A percentile compares a stretch with the other conserved stretches of the same genome.
Conservation (phyloP, 1,140 invertebrate species). For the Babylonia areolata region DNA sequence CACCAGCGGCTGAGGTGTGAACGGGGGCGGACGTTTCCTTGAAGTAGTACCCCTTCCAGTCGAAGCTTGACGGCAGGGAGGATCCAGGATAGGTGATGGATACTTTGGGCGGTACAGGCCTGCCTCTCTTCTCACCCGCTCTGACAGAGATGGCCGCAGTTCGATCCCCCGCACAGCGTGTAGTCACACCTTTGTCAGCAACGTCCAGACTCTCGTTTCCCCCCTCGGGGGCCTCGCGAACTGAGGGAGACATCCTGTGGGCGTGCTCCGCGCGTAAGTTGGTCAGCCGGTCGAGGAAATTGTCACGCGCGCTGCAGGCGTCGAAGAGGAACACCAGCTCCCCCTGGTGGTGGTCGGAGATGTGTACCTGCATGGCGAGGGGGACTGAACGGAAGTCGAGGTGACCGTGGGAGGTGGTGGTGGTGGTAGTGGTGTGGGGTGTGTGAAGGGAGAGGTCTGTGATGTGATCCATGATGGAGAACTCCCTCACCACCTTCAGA, state of each 20-base stretch:
- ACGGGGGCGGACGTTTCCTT: conserved; percentile 45
- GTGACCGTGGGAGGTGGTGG: not conserved
- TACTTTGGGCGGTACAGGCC: not conserved
- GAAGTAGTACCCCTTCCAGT: conserved; percentile 46
- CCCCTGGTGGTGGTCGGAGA: not conserved
- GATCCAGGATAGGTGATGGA: conserved; percentile 4
- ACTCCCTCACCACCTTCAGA: conserved; percentile 60
- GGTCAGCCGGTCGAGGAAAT: conserved; percentile 65
- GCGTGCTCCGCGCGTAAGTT: conserved; percentile 66
- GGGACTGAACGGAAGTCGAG: not conserved
- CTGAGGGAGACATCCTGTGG: conserved; percentile 62
- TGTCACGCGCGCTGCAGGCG: conserved; percentile 56
- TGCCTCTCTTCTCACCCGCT: not conserved
- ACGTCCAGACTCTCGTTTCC: conserved; percentile 64
- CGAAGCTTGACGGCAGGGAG: conserved; percentile 50
- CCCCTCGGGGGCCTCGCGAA: conserved; percentile 69
- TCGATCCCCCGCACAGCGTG: not conserved
- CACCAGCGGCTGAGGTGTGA: not conserved
- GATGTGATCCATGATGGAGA: conserved; percentile 67
- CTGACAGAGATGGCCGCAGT: not conserved
- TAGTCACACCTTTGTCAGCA: conserved; percentile 18
- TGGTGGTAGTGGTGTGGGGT: too few relatives aligned
- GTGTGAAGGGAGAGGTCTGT: conserved; percentile 64
- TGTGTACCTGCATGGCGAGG: not conserved
- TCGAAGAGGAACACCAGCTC: conserved; percentile 41